Base-by-base conservation (phyloP, 2,888 invertebrate species). In the Tribolium freemani region DNA sequence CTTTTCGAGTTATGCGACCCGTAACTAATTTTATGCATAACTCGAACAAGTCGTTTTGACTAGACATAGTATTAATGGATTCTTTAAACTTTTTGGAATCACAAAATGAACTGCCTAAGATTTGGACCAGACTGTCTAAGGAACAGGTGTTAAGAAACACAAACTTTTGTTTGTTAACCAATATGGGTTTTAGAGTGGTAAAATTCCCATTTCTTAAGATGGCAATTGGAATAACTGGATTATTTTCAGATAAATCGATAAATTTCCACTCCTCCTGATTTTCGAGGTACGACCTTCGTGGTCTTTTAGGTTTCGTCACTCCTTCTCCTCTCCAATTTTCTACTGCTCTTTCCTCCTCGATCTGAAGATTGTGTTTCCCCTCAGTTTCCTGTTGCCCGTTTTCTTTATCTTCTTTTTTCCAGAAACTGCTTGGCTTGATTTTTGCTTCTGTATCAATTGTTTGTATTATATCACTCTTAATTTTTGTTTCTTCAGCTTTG, bases 321-420 rank as follows among this genome's bases (percentile, higher is more conserved):
- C 48, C 73, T 53, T 67, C 53, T 21, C 73, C 73, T 72, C 71
- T 61, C 73, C 63, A 73, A 57, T 73, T 73, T 48, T 73, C 71
- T 6, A 53, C 11, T 4, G 13, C 20, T 10, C n/a, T 53, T 53
- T 16, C 20, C 13, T 53, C 53, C 4, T 26, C 26, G 26, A 26
- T 26, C 26, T 26, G 26, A 3, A 26, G 26, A 26, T 26, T 26
- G 26, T 26, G 26, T 26, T 26, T 53, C 5, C 53, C 26, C 4
- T 16, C 13, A 13, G 53, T 21, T 11, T 46, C 46, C 11, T 46
- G 4, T 46, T 46, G 10, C 3, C 5, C 46, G 4, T 11, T 46
- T 46, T 46, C 46, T 10, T 10, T 11, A 46, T 11, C 46, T 46
- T 10, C 11, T 13, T 54, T 66, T 26, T 26, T 5, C 26, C 26